A percentile compares a stretch with the other conserved stretches of the same genome.
Conservation (phyloP, 35 echinoderm and acorn worm genomes). For the Stichopus chloronotus region DNA sequence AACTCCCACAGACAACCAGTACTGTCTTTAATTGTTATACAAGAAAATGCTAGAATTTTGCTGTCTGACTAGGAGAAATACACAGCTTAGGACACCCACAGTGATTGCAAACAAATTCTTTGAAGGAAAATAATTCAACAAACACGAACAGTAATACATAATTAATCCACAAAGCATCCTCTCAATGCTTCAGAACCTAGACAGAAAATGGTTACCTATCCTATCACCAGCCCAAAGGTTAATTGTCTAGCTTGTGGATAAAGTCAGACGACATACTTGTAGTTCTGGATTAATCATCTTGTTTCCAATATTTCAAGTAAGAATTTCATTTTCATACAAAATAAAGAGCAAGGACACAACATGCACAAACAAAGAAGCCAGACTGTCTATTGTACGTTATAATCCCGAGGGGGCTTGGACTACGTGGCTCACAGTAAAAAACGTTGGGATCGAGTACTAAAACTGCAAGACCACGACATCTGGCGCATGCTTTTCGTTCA, state of each 20-base stretch:
- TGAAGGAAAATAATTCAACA: no score
- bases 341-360: no score
- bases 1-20: no score
- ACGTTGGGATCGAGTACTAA: background rate
- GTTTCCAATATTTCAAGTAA: background rate
- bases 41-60: no score
- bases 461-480: background rate
- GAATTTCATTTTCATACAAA: background rate
- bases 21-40: no score
- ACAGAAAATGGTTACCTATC: background rate
- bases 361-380: slow-evolving; percentile 36
- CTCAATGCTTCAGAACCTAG: no score
- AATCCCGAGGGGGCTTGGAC: slow-evolving; percentile 3
- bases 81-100: no score
- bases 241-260: slow-evolving; percentile 26
- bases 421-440: background rate
- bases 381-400: background rate
- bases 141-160: no score
- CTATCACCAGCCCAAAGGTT: slow-evolving; percentile 7
- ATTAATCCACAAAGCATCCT: no score
- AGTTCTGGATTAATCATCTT: slow-evolving; percentile 32
- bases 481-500: background rate
- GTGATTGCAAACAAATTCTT: no score
- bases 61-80: no score
- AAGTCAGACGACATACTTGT: background rate